These are phyloP conservation scores for Allacma fusca DNA, from an alignment of 2,888 invertebrate genomes.

Conservation along the genomic window DNA sequence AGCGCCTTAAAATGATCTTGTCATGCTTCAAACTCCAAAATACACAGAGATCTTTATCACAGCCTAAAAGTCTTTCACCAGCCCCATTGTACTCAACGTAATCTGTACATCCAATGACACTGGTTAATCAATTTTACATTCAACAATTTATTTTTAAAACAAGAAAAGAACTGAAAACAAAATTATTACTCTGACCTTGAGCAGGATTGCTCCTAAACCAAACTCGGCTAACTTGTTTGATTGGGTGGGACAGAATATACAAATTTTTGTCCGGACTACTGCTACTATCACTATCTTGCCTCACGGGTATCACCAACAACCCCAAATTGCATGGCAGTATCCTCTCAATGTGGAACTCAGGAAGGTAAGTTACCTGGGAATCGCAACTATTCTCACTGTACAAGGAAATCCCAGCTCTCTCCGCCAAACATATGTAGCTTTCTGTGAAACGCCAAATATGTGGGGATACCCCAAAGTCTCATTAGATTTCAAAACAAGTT, in stretches of 20 bases:
- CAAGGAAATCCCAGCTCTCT: constrained; percentile 59
- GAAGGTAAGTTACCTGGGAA: constrained; percentile 56
- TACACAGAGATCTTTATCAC: constrained; percentile 56
- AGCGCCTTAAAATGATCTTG: constrained; percentile 54
- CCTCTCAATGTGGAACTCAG: constrained; percentile 59
- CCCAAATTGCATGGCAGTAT: constrained; percentile 54
- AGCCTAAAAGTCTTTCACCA: constrained; percentile 54
- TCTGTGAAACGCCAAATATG: constrained; percentile 38
- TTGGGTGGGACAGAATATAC: constrained; percentile 59
- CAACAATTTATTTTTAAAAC: too few species aligned
- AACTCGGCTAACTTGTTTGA: constrained; percentile 60
- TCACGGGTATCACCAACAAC: constrained; percentile 54
- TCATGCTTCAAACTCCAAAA: constrained; percentile 59
- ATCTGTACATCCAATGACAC: constrained; percentile 44
- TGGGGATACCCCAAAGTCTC: too few species aligned
- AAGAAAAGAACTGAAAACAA: too few species aligned
- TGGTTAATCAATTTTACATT: too few species aligned
- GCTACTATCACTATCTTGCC: background rate
- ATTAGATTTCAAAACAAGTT: background rate
- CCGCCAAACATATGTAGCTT: constrained; percentile 55
- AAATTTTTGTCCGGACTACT: constrained; percentile 47
- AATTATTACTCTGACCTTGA: too few species aligned
- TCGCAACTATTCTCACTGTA: constrained; percentile 57
- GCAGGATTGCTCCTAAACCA: constrained; percentile 48
- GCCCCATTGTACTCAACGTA: constrained; percentile 53